Base-by-base conservation (phyloP, 2,888 invertebrate species). In the Diaperis boleti region DNA sequence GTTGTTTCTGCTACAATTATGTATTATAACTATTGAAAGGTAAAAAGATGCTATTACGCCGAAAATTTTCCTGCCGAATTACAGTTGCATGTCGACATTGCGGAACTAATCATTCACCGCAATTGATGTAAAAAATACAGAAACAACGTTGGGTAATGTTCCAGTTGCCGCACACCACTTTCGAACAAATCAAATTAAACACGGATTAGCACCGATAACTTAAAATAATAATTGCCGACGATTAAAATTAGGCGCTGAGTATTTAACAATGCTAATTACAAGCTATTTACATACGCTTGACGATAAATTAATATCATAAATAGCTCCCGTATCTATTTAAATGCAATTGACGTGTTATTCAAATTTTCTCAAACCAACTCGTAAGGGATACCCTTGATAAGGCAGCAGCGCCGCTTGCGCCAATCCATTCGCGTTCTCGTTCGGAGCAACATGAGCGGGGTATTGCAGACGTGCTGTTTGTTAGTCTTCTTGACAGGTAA, bases 171-270 rank as follows among this genome's bases (percentile, higher is more conserved):
- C n/a, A n/a, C n/a, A n/a, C n/a, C n/a, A n/a, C n/a, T n/a, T n/a
- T n/a, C n/a, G n/a, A n/a, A n/a, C n/a, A 33, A 33, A 44, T 44
- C 22, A 22, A 44, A 44, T 44, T 20, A 18, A 44, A 44, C 5
- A 10, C 26, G 22, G 4, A 52, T 52, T 52, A 39, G 10, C 29
- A 22, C 20, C 52, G 42, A 42, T 54, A 54, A 31, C 41, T 10
- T 31, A 54, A 54, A 29, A 33, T 5, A n/a, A n/a, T 17, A 14
- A 35, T 45, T 29, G 29, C 29, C 33, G 33, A 31, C 49, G 33
- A 49, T 49, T 49, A 49, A 54, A 54, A 54, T 54, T 41, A 41
- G 33, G 33, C 14, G 29, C 31, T n/a, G n/a, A 33, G 13, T 14
- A 37, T 41, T 7, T 41, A 6, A 17, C 15, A 20, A 4, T 39